Evolutionary conservation across 2,888 invertebrate species (phyloP).

Genomic region (Conchocele bisecta): DNA sequence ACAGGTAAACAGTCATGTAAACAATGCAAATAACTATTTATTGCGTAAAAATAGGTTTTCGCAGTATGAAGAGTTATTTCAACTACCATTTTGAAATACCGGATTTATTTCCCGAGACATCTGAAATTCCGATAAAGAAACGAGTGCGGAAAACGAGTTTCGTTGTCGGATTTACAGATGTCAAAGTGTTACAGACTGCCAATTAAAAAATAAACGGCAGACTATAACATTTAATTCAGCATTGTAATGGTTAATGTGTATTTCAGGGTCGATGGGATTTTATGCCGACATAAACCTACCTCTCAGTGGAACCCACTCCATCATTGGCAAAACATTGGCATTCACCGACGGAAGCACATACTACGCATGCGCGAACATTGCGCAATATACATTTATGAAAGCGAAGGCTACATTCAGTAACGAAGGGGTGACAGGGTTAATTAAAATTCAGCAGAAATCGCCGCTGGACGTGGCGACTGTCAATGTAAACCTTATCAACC

Average conservation of each 20-base stretch:
- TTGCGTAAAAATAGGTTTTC: no score
- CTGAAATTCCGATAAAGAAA: no score
- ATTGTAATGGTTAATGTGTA: no score
- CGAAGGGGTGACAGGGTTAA: constrained; percentile 90
- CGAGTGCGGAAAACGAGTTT: no score
- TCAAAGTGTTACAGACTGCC: no score
- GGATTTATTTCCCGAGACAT: no score
- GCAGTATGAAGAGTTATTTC: no score
- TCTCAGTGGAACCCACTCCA: constrained; percentile 55
- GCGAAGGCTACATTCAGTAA: constrained; percentile 75
- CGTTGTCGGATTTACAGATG: no score
- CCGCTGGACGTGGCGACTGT: constrained; percentile 87
- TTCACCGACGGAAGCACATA: constrained; percentile 46
- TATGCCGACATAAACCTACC: constrained; percentile 64
- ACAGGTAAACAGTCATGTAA: constrained; percentile 33
- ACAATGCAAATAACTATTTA: no score
- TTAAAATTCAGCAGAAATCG: constrained; percentile 90
- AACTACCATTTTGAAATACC: no score
- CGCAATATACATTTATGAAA: constrained; percentile 66
- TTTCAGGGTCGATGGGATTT: constrained; percentile 39
- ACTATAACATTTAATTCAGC: no score
- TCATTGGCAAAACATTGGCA: constrained; percentile 61
- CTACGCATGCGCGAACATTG: constrained; percentile 89
- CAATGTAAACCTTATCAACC: constrained; percentile 84
- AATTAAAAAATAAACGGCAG: no score